Evolutionary conservation across 2,113 vertebrate genomes (phyloP).

Genomic region (Hyaena hyaena): DNA sequence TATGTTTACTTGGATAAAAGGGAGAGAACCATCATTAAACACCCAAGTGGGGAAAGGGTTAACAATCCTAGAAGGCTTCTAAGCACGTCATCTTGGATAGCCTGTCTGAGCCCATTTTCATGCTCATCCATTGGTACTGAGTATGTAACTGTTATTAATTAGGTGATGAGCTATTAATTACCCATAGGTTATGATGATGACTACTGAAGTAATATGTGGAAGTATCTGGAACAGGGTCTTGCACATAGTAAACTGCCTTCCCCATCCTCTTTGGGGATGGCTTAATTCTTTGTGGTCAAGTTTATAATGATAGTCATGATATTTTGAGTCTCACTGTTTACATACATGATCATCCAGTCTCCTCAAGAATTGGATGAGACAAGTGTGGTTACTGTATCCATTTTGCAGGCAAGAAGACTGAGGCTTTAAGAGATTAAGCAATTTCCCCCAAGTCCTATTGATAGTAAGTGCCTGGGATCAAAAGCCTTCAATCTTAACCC

Average conservation of each 20-base stretch:
- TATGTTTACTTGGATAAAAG: conserved; percentile 9
- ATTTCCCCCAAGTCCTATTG: not conserved
- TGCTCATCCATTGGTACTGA: not conserved
- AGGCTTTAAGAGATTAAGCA: not conserved
- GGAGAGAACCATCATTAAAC: not conserved
- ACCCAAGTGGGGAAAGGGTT: not conserved
- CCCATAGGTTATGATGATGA: not conserved
- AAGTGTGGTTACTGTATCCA: not conserved
- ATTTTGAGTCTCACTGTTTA: not conserved
- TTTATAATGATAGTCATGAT: not conserved
- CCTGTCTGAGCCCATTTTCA: not conserved
- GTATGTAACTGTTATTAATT: not conserved
- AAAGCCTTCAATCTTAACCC: not conserved
- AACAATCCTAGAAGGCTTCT: not conserved
- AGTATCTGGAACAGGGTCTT: not conserved
- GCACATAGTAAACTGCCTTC: not conserved
- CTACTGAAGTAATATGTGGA: not conserved
- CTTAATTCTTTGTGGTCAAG: not conserved
- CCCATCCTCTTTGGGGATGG: not conserved
- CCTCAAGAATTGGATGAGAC: not conserved
- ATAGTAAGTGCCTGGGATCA: not conserved
- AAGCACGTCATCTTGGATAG: not conserved
- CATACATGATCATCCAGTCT: not conserved
- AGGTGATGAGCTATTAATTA: not conserved
- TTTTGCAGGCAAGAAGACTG: conserved; percentile 27